Evolutionary conservation across 2,797 vertebrate species (phyloP).

Genomic region (Phrynocephalus vlangalii): DNA sequence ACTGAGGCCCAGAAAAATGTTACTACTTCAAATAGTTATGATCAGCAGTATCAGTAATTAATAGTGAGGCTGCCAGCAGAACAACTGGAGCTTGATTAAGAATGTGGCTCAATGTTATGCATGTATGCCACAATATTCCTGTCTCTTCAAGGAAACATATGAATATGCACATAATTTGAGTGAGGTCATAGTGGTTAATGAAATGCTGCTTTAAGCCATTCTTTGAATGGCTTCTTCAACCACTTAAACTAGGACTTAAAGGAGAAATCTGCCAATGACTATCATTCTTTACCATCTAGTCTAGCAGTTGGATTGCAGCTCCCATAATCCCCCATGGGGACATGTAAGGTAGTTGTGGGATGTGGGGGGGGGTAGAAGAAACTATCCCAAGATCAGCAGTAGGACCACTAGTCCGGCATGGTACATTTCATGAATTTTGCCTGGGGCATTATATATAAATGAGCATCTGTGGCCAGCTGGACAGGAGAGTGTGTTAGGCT

Average conservation of each 20-base stretch:
- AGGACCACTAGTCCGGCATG: background rate
- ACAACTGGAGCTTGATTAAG: slow-evolving; percentile 68
- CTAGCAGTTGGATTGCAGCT: too few species aligned
- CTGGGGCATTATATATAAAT: background rate
- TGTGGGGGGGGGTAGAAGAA: background rate
- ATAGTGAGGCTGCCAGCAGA: slow-evolving; percentile 74
- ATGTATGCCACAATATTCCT: slow-evolving; percentile 70
- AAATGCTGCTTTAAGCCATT: background rate
- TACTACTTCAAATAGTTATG: slow-evolving; percentile 74
- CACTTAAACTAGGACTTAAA: too few species aligned
- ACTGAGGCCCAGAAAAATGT: slow-evolving; percentile 10
- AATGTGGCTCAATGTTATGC: slow-evolving; percentile 72
- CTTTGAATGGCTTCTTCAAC: too few species aligned
- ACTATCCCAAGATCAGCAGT: background rate
- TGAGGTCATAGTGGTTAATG: background rate
- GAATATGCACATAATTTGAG: background rate
- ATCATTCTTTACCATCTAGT: too few species aligned
- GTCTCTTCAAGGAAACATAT: slow-evolving; percentile 57
- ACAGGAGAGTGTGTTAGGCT: too few species aligned
- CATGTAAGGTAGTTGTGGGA: too few species aligned
- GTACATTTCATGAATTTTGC: background rate
- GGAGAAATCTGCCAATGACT: too few species aligned
- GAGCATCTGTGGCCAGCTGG: background rate
- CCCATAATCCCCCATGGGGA: too few species aligned
- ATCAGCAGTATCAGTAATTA: slow-evolving; percentile 78